Percentiles rank a stretch among this genome's conserved stretches.
These are phyloP conservation scores for Micrasema longulum DNA, from an alignment of 1,140 invertebrate species.

Conservation along the genomic window DNA sequence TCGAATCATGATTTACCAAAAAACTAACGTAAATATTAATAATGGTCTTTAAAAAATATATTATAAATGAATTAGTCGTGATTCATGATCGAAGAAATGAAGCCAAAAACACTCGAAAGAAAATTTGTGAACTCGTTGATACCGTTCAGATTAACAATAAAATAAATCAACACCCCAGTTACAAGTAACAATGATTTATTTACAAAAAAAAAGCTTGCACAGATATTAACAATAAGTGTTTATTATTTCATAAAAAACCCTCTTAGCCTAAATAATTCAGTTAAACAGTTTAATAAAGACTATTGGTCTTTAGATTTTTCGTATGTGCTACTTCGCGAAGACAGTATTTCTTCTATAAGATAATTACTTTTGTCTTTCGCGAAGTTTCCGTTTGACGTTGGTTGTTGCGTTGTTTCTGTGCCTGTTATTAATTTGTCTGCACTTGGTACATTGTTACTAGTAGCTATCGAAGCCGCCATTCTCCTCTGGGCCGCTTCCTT, in stretches of 20 bases:
- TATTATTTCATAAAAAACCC: not conserved
- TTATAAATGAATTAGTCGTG: no score
- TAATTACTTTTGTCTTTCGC: not conserved
- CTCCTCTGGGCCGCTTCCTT: slow-evolving; percentile 51
- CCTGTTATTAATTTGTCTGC: not conserved
- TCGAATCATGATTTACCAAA: no score
- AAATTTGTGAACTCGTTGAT: no score
- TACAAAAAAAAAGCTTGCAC: not conserved
- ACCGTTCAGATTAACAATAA: no score
- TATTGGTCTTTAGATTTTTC: slow-evolving; percentile 14
- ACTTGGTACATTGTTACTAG: not conserved
- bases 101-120: no score
- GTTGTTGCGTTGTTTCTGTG: not conserved
- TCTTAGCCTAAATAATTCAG: not conserved
- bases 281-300: not conserved
- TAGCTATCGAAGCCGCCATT: not conserved
- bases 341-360: no score
- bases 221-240: not conserved
- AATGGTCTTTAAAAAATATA: no score
- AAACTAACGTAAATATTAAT: no score
- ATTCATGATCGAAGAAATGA: no score
- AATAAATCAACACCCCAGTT: no score
- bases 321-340: not conserved
- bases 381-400: not conserved
- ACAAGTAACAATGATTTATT: not conserved